Evolutionary conservation across 2,113 vertebrate genomes (phyloP).

Genomic region (Phalacrocorax carbo): DNA sequence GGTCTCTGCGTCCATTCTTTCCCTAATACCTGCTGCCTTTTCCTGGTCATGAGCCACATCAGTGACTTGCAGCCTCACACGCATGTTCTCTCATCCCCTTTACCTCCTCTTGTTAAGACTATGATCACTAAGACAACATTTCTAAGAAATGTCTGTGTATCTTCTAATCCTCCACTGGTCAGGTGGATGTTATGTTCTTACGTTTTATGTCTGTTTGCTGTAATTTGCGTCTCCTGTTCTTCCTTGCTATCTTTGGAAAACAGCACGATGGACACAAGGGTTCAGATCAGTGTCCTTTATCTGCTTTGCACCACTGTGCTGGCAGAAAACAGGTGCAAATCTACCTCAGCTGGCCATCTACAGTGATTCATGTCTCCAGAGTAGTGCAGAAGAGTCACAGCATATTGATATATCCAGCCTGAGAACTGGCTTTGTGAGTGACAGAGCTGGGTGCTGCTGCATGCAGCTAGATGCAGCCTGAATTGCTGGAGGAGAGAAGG

Average conservation of each 20-base stretch:
- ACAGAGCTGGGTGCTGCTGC: neutral
- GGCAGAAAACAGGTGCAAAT: neutral
- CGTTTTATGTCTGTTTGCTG: constrained; percentile 15
- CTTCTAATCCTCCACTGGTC: constrained; percentile 5
- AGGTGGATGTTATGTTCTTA: neutral
- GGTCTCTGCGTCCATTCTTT: neutral
- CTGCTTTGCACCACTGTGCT: neutral
- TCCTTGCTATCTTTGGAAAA: constrained; percentile 18
- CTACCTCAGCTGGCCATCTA: neutral
- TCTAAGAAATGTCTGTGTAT: neutral
- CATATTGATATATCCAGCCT: rapidly evolving
- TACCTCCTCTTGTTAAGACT: neutral
- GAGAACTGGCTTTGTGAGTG: neutral
- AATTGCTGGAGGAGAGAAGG: neutral
- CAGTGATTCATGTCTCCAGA: neutral
- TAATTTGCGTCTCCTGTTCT: neutral
- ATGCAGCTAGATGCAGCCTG: neutral
- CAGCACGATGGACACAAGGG: neutral
- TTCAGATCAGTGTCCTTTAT: neutral
- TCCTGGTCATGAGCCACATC: neutral
- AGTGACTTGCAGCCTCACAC: neutral
- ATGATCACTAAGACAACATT: neutral
- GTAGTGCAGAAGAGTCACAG: neutral
- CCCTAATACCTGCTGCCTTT: neutral
- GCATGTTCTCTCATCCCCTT: neutral